Percentiles rank a stretch among this genome's conserved stretches.
Conservation (phyloP, 2,888 invertebrate species). For the Thecocarcelia acutangulata region DNA sequence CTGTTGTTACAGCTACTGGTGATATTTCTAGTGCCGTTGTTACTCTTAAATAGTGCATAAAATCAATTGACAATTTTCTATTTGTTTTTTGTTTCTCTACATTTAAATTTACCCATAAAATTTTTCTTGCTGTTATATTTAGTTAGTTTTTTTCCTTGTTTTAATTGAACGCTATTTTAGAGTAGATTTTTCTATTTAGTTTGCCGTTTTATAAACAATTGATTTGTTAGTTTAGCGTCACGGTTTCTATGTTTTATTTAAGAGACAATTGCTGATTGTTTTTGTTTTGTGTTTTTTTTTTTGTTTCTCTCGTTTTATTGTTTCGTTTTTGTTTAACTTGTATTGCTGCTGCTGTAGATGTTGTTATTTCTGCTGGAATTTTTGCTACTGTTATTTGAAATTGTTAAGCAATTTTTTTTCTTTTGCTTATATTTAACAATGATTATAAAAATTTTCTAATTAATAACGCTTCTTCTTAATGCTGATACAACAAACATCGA, state of each 20-base stretch:
- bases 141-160: neutral
- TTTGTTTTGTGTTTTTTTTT: conserved; percentile 23
- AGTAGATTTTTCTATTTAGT: conserved; percentile 46
- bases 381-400: conserved; percentile 59
- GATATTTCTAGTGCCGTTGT: conserved; percentile 37
- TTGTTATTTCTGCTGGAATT: conserved; percentile 53
- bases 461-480: conserved; percentile 45
- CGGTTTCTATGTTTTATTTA: conserved; percentile 67
- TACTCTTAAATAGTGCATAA: conserved; percentile 76
- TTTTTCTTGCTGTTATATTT: conserved; percentile 29
- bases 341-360: conserved; percentile 23
- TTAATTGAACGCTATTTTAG: conserved; percentile 57
- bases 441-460: conserved; percentile 43
- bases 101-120: conserved; percentile 45
- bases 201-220: conserved; percentile 61
- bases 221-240: conserved; percentile 68
- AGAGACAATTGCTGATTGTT: conserved; percentile 64
- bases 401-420: neutral
- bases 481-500: neutral
- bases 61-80: conserved; percentile 79
- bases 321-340: conserved; percentile 5
- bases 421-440: neutral
- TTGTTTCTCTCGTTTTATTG: conserved; percentile 6
- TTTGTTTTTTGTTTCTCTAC: conserved; percentile 40
- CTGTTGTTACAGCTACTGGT: conserved; percentile 17